Conservation (phyloP, 1,140 invertebrate species). For the Dreissena polymorpha region DNA sequence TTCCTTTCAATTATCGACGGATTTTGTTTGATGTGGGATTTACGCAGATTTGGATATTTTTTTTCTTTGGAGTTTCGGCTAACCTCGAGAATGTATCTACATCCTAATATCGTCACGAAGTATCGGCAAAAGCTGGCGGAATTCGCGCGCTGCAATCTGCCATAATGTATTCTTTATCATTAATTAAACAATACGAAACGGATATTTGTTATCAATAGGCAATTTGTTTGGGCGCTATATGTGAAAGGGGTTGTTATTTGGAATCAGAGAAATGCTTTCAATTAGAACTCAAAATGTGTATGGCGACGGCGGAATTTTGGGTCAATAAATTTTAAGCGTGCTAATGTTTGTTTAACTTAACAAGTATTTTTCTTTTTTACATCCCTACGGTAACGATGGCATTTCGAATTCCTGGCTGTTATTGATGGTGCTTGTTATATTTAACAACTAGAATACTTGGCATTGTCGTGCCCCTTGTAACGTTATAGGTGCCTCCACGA, state of each 20-base stretch:
- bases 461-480: no score
- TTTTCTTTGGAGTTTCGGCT: slow-evolving; percentile 18
- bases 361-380: no score
- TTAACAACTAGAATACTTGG: no score
- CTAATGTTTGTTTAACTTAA: no score
- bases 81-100: neutral
- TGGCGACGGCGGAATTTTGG: no score
- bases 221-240: neutral
- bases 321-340: no score
- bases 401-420: no score
- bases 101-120: no score
- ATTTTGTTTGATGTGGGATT: slow-evolving; percentile 40
- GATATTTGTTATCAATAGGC: neutral
- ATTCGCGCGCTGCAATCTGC: neutral
- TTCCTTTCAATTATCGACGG: slow-evolving; percentile 22
- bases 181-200: neutral
- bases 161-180: slow-evolving; percentile 7
- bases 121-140: neutral
- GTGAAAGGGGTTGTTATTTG: neutral
- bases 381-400: no score
- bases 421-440: no score
- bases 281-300: no score
- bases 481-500: no score
- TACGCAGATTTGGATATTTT: slow-evolving; percentile 16
- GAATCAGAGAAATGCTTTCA: neutral